A percentile compares a stretch with the other conserved stretches of the same genome.
These are phyloP conservation scores for Diadophis punctatus DNA, from an alignment of 2,113 vertebrate genomes.

Conservation along the genomic window DNA sequence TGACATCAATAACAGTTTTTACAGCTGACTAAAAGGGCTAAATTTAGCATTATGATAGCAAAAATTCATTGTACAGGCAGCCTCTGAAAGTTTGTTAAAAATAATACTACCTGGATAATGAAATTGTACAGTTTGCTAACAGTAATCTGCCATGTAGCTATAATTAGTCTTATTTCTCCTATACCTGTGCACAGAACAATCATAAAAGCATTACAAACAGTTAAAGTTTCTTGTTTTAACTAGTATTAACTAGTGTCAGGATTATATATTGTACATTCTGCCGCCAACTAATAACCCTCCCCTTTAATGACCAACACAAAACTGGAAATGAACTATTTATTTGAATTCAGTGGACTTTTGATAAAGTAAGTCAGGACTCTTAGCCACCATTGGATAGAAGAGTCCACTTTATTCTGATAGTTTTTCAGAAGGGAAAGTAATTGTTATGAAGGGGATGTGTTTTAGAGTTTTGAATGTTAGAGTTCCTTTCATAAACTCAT, in stretches of 20 bases:
- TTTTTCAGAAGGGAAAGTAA: neutral
- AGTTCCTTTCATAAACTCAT: neutral
- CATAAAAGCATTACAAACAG: neutral
- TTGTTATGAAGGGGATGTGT: neutral
- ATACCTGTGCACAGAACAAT: neutral
- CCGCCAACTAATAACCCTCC: neutral
- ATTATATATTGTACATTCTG: neutral
- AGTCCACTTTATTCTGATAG: neutral
- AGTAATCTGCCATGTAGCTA: neutral
- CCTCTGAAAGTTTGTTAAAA: neutral
- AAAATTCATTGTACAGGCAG: neutral
- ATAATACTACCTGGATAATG: neutral
- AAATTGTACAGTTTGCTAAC: neutral
- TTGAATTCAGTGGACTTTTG: neutral
- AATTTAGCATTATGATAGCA: neutral
- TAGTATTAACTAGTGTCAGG: neutral
- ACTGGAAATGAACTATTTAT: neutral
- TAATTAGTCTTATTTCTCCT: neutral
- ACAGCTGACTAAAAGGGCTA: neutral
- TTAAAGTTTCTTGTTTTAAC: neutral
- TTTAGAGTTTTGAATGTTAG: neutral
- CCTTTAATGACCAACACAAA: neutral
- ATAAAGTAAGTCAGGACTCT: neutral
- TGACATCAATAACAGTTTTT: neutral
- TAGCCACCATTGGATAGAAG: neutral